A percentile compares a stretch with the other conserved stretches of the same genome.
Evolutionary conservation across 2,797 vertebrate species (phyloP).

Genomic region (Triplophysa bombifrons): DNA sequence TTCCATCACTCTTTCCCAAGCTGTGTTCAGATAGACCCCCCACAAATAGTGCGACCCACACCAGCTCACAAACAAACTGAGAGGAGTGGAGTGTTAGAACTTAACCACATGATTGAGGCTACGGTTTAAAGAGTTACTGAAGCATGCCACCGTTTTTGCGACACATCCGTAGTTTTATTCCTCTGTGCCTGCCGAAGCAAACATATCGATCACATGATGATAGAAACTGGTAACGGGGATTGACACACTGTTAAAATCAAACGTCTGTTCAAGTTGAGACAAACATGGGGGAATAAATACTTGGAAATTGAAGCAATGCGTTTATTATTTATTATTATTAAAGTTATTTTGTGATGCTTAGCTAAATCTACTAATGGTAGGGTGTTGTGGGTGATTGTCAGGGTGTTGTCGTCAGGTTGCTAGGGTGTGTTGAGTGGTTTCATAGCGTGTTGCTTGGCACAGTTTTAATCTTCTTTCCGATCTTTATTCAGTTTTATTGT

Average conservation of each 20-base stretch:
- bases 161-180: constrained; percentile 26
- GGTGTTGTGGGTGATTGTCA: too few relatives aligned
- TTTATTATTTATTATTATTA: too few relatives aligned
- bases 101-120: constrained; percentile 16
- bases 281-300: neutral
- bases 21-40: constrained; percentile 13
- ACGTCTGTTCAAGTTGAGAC: neutral
- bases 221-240: constrained; percentile 1
- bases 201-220: constrained; percentile 28
- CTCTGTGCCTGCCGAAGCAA: constrained; percentile 10
- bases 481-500: too few relatives aligned
- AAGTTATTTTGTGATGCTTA: too few relatives aligned
- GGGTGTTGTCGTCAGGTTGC: too few relatives aligned
- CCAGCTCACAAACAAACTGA: constrained; percentile 34
- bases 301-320: too few relatives aligned
- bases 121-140: constrained; percentile 6
- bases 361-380: too few relatives aligned
- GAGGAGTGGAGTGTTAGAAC: constrained; percentile 19
- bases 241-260: constrained; percentile 18
- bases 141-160: constrained; percentile 33
- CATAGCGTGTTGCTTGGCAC: too few relatives aligned
- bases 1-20: constrained; percentile 10
- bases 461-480: too few relatives aligned
- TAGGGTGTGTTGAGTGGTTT: too few relatives aligned
- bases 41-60: neutral